A percentile compares a stretch with the other conserved stretches of the same genome.
phyloP scores from a whole-genome alignment of 92 coral and sea anemone species.

The Pocillopora grandis region DNA sequence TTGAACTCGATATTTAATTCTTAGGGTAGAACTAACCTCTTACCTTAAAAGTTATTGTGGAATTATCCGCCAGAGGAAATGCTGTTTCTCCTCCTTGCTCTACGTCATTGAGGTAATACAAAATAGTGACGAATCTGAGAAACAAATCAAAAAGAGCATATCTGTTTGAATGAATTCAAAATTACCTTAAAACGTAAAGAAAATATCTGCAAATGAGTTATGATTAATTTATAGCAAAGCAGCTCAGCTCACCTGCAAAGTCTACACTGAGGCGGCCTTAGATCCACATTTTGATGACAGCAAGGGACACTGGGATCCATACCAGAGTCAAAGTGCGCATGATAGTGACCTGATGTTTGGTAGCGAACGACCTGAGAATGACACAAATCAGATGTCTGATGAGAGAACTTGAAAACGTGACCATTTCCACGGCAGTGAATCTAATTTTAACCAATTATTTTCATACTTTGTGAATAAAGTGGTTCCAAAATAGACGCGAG shows the following conservation, averaged over 20 bases:
- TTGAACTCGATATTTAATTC: not conserved
- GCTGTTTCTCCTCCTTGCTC: conserved; percentile 85
- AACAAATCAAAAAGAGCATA: not conserved
- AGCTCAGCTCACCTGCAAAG: conserved; percentile 26
- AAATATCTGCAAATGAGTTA: no score
- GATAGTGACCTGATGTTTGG: conserved; percentile 76
- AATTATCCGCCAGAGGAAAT: conserved; percentile 71
- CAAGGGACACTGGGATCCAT: conserved; percentile 63
- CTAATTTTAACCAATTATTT: no score
- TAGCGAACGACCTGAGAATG: conserved; percentile 77
- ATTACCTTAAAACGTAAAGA: no score
- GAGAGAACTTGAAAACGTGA: not conserved
- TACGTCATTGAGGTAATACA: conserved; percentile 70
- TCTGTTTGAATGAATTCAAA: not conserved
- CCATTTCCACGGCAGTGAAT: not conserved
- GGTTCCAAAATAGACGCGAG: no score
- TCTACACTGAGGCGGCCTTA: conserved; percentile 39
- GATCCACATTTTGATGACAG: conserved; percentile 81
- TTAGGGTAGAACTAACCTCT: not conserved
- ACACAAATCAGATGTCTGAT: not conserved
- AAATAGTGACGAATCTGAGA: conserved; percentile 63
- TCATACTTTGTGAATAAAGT: no score
- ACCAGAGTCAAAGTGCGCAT: conserved; percentile 81
- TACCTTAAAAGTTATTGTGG: conserved; percentile 60
- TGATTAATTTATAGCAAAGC: no score